Conservation (phyloP, 2,113 vertebrate species). For the Phainopepla nitens region DNA sequence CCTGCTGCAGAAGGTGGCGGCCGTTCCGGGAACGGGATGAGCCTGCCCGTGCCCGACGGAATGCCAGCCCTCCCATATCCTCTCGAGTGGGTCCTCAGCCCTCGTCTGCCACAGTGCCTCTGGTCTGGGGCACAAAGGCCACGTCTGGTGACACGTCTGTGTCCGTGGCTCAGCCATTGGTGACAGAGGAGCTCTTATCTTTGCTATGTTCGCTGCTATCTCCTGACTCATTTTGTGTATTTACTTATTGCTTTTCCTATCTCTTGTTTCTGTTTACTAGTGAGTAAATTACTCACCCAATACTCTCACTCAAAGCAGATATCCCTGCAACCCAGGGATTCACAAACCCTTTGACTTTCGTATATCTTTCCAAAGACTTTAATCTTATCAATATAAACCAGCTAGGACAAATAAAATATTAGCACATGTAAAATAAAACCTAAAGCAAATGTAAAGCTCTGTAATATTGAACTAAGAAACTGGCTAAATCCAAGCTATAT, state of each 20-base stretch:
- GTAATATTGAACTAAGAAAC: background rate
- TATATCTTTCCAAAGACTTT: background rate
- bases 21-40: background rate
- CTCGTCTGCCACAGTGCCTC: accelerated
- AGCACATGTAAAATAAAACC: background rate
- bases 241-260: background rate
- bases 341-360: background rate
- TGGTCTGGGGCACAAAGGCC: background rate
- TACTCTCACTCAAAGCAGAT: background rate
- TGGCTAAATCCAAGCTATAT: background rate
- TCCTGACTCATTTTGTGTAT: background rate
- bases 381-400: background rate
- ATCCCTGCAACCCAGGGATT: background rate
- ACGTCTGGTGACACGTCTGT: background rate
- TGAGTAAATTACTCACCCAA: background rate
- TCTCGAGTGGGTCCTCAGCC: background rate
- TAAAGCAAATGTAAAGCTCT: background rate
- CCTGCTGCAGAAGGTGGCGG: background rate
- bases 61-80: background rate
- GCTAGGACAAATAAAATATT: background rate
- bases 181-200: background rate
- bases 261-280: background rate
- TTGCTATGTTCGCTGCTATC: background rate
- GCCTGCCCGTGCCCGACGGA: accelerated
- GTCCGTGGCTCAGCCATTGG: too few species aligned